Conservation (phyloP, 2,113 vertebrate genomes). For the Nicator chloris region DNA sequence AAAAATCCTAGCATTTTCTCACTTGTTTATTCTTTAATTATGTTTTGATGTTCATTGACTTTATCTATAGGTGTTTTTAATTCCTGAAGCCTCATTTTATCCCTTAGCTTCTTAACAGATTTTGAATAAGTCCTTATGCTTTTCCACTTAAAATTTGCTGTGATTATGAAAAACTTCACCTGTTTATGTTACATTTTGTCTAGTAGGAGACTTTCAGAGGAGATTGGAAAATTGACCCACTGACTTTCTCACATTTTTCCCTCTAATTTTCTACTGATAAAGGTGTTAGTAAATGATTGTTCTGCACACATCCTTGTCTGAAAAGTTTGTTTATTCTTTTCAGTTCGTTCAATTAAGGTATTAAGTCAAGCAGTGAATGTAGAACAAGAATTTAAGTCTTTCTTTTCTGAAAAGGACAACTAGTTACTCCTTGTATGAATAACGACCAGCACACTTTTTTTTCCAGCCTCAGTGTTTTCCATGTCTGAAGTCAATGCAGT, state of each 20-base stretch:
- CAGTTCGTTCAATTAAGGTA: background rate
- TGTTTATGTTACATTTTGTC: background rate
- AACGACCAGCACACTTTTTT: background rate
- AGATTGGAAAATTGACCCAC: background rate
- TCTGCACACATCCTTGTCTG: background rate
- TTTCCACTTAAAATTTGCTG: background rate
- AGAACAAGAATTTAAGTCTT: background rate
- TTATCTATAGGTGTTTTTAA: background rate
- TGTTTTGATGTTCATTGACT: background rate
- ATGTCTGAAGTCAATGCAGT: background rate
- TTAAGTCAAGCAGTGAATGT: background rate
- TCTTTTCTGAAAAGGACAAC: background rate
- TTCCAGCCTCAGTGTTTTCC: background rate
- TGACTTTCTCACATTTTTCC: background rate
- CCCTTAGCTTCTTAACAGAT: background rate
- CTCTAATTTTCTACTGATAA: background rate
- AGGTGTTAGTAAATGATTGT: background rate
- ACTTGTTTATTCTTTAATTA: background rate
- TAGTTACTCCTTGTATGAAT: background rate
- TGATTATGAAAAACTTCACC: background rate
- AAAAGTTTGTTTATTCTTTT: background rate
- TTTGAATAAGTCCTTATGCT: background rate
- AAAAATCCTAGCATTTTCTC: background rate
- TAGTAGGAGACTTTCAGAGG: background rate
- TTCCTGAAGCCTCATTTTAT: background rate